Evolutionary conservation across 1,140 invertebrate genomes (phyloP), one percentile per base, ranked within the genome.

Genomic region (Harpegnathos saltator): DNA sequence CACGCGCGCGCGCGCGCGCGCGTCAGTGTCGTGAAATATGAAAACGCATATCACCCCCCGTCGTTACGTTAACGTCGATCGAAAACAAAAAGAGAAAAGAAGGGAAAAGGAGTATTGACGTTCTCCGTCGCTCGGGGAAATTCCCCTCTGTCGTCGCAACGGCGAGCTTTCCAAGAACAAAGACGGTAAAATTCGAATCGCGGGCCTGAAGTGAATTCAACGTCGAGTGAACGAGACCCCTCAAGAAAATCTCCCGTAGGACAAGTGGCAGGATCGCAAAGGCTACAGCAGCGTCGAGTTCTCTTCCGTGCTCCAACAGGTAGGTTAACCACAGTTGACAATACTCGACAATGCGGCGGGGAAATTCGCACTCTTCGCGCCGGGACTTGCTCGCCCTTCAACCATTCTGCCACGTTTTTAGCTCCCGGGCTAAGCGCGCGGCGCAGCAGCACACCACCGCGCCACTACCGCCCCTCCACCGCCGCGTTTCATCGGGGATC

Each of bases 271-370:
- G 54, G 58, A 86, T 83, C 38, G 78, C 59, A 72, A 75, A 66
- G 72, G 50, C 59, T 77, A 59, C 61, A 71, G n/a, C 52, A 52
- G 14, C 26, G 63, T 65, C 68, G 19, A n/a, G 19, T 65, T 66
- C 58, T 52, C 66, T 73, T 62, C 61, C 22, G 62, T 80, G 59
- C 77, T 89, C 88, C 88, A 91, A 91, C 90, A 91, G 90, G 90
- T 90, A 89, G 89, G 72, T 90, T 83, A 85, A 89, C 83, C 83
- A 61, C 58, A 72, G 75, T 61, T 83, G 84, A 89, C 84, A 84
- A 90, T 90, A 84, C 84, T 80, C 77, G 59, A 88, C 84, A 84
- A 90, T 90, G 85, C 86, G 84, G 82, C 74, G 72, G 68, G 81
- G 56, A 87, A 87, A 87, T 87, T 86, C 63, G 73, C 81, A 63